These are phyloP conservation scores for Yoshiicerus persimilis DNA, from an alignment of 1,140 invertebrate species.

Conservation along the genomic window DNA sequence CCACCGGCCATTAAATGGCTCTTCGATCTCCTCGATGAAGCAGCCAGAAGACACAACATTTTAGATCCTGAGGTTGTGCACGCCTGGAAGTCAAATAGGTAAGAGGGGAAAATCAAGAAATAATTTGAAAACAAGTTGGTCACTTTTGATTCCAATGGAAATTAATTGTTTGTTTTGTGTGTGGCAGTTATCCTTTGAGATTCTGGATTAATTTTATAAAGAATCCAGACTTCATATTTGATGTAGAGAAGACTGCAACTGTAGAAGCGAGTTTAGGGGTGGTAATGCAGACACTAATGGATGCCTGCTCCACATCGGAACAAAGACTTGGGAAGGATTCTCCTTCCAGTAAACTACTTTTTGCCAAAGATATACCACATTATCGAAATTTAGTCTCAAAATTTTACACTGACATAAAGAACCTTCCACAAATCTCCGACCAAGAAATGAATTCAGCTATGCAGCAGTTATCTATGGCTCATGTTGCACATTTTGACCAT, in stretches of 20 bases:
- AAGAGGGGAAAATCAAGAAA: too few species aligned
- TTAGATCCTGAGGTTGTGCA: slow-evolving; percentile 86
- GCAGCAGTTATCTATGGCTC: slow-evolving; percentile 84
- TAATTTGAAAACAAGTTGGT: too few species aligned
- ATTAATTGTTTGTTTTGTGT: too few species aligned
- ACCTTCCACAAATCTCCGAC: slow-evolving; percentile 82
- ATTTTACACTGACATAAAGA: slow-evolving; percentile 82
- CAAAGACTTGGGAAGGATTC: slow-evolving; percentile 90
- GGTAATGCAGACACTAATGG: slow-evolving; percentile 95
- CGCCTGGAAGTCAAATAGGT: slow-evolving; percentile 91
- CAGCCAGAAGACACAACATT: slow-evolving; percentile 79
- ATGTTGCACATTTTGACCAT: slow-evolving; percentile 85
- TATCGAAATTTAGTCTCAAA: slow-evolving; percentile 83
- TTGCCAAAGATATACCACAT: slow-evolving; percentile 90
- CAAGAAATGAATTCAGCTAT: slow-evolving; percentile 89
- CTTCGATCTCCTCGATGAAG: slow-evolving; percentile 91
- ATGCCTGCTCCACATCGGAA: slow-evolving; percentile 85
- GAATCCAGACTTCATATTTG: slow-evolving; percentile 95
- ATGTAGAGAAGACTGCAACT: slow-evolving; percentile 88
- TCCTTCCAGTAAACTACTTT: slow-evolving; percentile 89
- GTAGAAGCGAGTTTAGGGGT: slow-evolving; percentile 91
- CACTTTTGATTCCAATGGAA: too few species aligned
- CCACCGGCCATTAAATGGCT: slow-evolving; percentile 93
- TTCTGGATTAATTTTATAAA: slow-evolving; percentile 98
- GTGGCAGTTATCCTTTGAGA: slow-evolving; percentile 79